Evolutionary conservation across 1,140 invertebrate genomes (phyloP).

Genomic region (Eueides isabella): DNA sequence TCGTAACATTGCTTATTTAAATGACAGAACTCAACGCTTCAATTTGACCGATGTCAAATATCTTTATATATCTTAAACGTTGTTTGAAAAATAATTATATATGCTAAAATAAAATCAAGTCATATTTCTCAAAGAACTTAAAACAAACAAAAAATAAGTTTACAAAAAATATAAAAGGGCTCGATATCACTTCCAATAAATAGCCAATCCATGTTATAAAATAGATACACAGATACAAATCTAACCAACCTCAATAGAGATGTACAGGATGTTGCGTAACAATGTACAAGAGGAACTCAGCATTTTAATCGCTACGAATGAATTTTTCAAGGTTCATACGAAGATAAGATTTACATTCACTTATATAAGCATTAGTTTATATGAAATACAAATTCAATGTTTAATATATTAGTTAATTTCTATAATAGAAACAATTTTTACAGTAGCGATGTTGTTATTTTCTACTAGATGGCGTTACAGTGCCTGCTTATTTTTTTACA

Average conservation of each 20-base stretch:
- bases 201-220: slow-evolving; percentile 1
- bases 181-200: background rate
- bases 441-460: background rate
- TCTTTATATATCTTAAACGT: no score
- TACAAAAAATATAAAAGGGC: background rate
- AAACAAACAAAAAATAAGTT: no score
- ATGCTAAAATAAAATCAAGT: no score
- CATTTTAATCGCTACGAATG: slow-evolving; percentile 44
- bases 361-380: slow-evolving; percentile 32
- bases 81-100: no score
- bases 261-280: slow-evolving; percentile 48
- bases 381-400: background rate
- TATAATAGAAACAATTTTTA: no score
- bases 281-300: slow-evolving; percentile 47
- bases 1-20: no score
- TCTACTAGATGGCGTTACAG: background rate
- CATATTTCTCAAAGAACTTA: no score
- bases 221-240: slow-evolving; percentile 35
- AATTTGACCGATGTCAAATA: no score
- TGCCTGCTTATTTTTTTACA: background rate
- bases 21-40: no score
- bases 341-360: slow-evolving; percentile 38
- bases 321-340: slow-evolving; percentile 43
- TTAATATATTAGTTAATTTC: no score
- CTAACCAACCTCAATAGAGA: slow-evolving; percentile 42